Evolutionary conservation across 2,113 vertebrate genomes (phyloP).

Genomic region (Hippolais icterina): DNA sequence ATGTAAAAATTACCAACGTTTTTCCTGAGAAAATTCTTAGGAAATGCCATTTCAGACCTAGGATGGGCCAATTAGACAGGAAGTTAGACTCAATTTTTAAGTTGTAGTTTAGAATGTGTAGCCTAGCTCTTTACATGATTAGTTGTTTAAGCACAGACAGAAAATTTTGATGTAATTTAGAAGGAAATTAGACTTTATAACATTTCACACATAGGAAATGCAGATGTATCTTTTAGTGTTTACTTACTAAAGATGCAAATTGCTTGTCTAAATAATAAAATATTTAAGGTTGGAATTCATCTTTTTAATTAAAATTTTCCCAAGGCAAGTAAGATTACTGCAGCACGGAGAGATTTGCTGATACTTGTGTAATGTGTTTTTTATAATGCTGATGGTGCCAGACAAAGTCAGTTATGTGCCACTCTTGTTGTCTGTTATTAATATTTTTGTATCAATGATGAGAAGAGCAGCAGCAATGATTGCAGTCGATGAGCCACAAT

Average conservation of each 20-base stretch:
- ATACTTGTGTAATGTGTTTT: background rate
- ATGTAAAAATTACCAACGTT: background rate
- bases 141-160: background rate
- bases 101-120: background rate
- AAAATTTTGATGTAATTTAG: background rate
- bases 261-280: constrained; percentile 44
- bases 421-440: constrained; percentile 70
- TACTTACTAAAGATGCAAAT: constrained; percentile 13
- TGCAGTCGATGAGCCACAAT: constrained; percentile 61
- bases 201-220: background rate
- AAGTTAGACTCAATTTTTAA: background rate
- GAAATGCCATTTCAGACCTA: background rate
- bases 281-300: constrained; percentile 47
- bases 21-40: background rate
- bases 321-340: constrained; percentile 47
- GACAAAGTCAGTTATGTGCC: constrained; percentile 67
- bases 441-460: constrained; percentile 60
- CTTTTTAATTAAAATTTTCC: constrained; percentile 60
- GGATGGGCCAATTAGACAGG: background rate
- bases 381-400: constrained; percentile 60
- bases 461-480: constrained; percentile 51
- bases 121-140: background rate
- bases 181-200: background rate
- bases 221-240: background rate
- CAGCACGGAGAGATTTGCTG: background rate